These are phyloP conservation scores for Polietes domitor DNA, from an alignment of 2,888 invertebrate species.

Conservation along the genomic window DNA sequence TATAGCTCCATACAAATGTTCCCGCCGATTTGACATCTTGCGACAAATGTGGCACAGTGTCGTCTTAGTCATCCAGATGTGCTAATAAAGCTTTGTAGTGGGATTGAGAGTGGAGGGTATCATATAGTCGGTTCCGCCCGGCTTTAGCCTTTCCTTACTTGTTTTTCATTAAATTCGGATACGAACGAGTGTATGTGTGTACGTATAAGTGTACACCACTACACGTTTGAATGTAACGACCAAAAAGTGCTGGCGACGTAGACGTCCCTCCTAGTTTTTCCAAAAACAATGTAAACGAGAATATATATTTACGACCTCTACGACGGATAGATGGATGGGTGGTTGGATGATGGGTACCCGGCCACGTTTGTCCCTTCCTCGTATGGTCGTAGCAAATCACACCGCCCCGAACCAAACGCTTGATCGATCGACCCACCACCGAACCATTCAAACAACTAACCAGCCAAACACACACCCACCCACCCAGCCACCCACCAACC, in stretches of 20 bases:
- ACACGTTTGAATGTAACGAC: not conserved
- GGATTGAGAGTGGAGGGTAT: no score
- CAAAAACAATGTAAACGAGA: constrained; percentile 13
- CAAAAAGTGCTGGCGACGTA: not conserved
- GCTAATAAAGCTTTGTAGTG: no score
- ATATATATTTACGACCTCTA: not conserved
- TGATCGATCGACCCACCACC: not conserved
- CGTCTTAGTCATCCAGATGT: no score
- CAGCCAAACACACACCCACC: constrained; percentile 10
- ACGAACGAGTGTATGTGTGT: no score
- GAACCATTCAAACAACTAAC: not conserved
- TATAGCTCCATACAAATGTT: no score
- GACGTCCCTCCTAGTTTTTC: not conserved
- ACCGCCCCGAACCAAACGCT: not conserved
- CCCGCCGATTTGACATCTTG: no score
- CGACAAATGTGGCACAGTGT: no score
- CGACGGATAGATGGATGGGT: not conserved
- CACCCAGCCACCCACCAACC: constrained; percentile 11
- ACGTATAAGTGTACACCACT: not conserved
- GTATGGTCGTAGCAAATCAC: not conserved
- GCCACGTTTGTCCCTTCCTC: not conserved
- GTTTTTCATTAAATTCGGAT: no score
- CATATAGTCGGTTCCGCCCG: no score
- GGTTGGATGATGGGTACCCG: not conserved
- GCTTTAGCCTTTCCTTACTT: no score